Evolutionary conservation across 1,140 invertebrate genomes (phyloP), one percentile per base, ranked within the genome.

Genomic region (Panonychus citri): DNA sequence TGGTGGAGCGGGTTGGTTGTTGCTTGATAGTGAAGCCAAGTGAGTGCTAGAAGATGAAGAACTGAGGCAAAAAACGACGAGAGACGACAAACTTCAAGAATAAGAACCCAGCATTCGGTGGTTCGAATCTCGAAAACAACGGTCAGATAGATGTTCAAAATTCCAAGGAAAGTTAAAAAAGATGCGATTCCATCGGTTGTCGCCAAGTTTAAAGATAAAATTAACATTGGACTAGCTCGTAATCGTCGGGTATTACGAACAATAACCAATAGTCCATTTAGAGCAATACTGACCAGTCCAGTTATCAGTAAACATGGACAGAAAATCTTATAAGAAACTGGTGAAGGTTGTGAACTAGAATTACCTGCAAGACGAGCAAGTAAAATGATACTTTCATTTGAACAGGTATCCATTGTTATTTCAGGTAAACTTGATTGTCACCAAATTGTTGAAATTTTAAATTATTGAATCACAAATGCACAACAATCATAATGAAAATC

Each of bases 21-120:
- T 21, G 78, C 78, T 24, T 79, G 66, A 66, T 78, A 80, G 62
- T 82, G 80, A 64, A 81, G 80, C 21, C 79, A 64, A 5, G 79
- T 78, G 28, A 82, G 69, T 2, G 75, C 74, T 13, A 80, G 62
- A 5, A 82, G 69, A 65, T 82, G 80, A 7, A 74, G 65, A 3
- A 80, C 73, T 0, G 78, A 77, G 8, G 78, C 76, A 13, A 78
- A 68, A 37, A 77, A 67, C 2, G 71, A 71, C 7, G 72, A 73
- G 40, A 78, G 62, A 56, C 76, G 64, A 28, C 76, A 67, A 10
- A 70, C 73, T 65, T 78, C 76, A 7, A 77, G 56, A 3, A 63
- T 62, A 34, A 73, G 58, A 27, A 61, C 59, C 46, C 64, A 62
- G 59, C 74, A 76, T 0, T 55, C 56, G 27, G 58, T 53, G 13